A percentile compares a stretch with the other conserved stretches of the same genome.
Conservation (phyloP, 2,113 vertebrate species). For the Thalassarche chlororhynchos region DNA sequence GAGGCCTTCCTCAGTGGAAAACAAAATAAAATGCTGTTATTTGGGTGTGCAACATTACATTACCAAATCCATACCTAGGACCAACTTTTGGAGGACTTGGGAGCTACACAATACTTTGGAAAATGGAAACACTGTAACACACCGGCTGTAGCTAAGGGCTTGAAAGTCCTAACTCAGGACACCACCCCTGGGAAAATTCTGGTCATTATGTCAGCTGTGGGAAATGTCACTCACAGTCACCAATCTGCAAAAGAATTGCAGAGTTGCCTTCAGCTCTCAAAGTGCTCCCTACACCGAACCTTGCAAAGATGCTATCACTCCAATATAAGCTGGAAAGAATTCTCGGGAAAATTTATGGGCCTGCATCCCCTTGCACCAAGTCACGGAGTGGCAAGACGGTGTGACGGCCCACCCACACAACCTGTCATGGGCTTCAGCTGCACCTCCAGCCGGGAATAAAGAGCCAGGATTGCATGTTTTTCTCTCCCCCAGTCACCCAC, state of each 20-base stretch:
- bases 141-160: neutral
- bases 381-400: neutral
- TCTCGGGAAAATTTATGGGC: neutral
- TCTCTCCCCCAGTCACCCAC: neutral
- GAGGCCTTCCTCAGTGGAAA: neutral
- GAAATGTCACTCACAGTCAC: neutral
- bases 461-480: neutral
- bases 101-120: neutral
- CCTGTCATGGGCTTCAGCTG: neutral
- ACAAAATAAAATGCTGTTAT: neutral
- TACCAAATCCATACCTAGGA: neutral
- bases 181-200: neutral
- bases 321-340: neutral
- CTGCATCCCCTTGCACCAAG: neutral
- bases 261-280: neutral
- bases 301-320: neutral
- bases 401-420: neutral
- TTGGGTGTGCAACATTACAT: fast-evolving
- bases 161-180: neutral
- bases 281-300: neutral
- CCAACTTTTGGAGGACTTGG: neutral
- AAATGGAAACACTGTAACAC: neutral
- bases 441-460: neutral
- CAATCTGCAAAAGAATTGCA: neutral
- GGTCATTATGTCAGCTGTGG: neutral